Conservation (phyloP, 2,888 invertebrate species). For the Frankliniella fusca region DNA sequence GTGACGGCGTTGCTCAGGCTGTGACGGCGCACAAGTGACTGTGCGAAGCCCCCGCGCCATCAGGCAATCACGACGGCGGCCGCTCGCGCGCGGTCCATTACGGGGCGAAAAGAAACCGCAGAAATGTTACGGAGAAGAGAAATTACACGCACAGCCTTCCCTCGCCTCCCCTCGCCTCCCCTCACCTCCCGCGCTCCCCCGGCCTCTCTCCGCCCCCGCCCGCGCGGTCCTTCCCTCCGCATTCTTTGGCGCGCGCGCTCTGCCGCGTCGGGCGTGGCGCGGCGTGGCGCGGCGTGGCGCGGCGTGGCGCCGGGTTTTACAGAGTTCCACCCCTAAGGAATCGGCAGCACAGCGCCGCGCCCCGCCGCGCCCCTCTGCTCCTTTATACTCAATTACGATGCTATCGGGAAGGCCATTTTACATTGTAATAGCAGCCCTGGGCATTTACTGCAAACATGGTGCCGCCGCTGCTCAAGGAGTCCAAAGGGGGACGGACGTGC, state of each 20-base stretch:
- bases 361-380: not conserved
- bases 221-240: not conserved
- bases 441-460: conserved; percentile 22
- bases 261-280: not conserved
- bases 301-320: not conserved
- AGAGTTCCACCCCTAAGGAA: not conserved
- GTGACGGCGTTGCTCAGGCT: too few relatives aligned
- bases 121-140: not conserved
- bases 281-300: conserved; percentile 9
- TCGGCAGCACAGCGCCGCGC: not conserved
- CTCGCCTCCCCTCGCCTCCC: not conserved
- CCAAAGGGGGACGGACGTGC: not conserved
- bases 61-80: too few relatives aligned
- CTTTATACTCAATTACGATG: conserved; percentile 37
- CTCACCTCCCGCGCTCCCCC: too few relatives aligned
- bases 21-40: too few relatives aligned
- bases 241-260: not conserved
- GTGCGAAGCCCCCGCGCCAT: too few relatives aligned
- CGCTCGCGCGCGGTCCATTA: too few relatives aligned
- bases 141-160: not conserved
- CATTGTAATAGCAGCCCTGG: conserved; percentile 14
- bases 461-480: not conserved
- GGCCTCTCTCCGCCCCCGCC: too few relatives aligned
- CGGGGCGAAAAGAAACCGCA: not conserved
- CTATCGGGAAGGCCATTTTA: conserved; percentile 36